Evolutionary conservation across 2,113 vertebrate species (phyloP).

Genomic region (Ceuthmochares aereus): DNA sequence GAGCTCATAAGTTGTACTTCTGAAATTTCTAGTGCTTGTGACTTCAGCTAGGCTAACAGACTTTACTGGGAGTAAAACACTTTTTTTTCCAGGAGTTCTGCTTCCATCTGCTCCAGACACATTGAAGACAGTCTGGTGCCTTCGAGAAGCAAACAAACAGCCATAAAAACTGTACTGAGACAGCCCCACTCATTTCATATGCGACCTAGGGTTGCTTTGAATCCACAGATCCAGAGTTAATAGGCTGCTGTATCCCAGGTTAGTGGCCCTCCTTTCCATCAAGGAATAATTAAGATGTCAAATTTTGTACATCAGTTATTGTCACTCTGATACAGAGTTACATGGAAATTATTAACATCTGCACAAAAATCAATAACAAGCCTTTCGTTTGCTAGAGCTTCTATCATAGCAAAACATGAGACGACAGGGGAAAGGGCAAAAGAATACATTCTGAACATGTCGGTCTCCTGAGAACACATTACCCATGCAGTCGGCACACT

Average conservation of each 20-base stretch:
- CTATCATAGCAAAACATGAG: slow-evolving; percentile 30
- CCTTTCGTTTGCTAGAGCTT: slow-evolving; percentile 45
- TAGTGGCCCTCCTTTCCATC: slow-evolving; percentile 16
- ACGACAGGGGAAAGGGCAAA: not conserved
- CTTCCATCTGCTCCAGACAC: not conserved
- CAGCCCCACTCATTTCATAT: not conserved
- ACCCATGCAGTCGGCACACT: slow-evolving; percentile 12
- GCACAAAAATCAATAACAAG: slow-evolving; percentile 65
- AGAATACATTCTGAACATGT: slow-evolving; percentile 21
- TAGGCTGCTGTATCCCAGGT: not conserved
- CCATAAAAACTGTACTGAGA: not conserved
- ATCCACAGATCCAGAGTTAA: slow-evolving; percentile 12
- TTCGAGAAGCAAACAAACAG: not conserved
- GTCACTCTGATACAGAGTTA: not conserved
- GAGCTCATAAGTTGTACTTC: not conserved
- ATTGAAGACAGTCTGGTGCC: not conserved
- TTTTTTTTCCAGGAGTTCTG: not conserved
- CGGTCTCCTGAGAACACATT: slow-evolving; percentile 39
- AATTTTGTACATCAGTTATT: slow-evolving; percentile 10
- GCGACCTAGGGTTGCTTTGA: slow-evolving; percentile 6
- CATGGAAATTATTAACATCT: slow-evolving; percentile 52
- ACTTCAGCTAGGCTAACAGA: not conserved
- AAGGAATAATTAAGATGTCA: slow-evolving; percentile 57
- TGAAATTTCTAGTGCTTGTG: not conserved
- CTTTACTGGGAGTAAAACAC: not conserved